Base-by-base conservation (phyloP, 1,140 invertebrate genomes). In the Alviniconcha marisindica region DNA sequence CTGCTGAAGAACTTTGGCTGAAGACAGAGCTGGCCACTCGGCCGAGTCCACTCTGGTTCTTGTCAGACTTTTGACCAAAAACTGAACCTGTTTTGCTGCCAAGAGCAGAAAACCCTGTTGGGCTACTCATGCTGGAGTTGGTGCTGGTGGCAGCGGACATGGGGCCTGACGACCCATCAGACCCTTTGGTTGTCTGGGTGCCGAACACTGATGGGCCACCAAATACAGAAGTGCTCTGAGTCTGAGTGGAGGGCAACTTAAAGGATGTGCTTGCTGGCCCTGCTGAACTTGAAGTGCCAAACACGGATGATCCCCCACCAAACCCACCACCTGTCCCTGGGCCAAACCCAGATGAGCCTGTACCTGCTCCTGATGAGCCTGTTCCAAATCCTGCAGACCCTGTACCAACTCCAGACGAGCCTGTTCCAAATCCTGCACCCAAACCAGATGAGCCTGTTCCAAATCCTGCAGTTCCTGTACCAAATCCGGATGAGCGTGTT, bases 201-300 rank as follows among this genome's bases (percentile, higher is more conserved):
- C 63, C 73, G 63, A 51, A 38, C 28, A 82, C 71, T 71, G 83
- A 85, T 63, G 15, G 14, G 54, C 48, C 42, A 51, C 76, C 69
- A 28, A 71, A 78, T 79, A 38, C 15, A 4, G 66, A 56, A 44
- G n/a, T 63, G 48, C 60, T 5, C 38, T 48, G 73, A 51, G 42
- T 76, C n/a, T 76, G 73, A 21, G 73, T 21, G 40, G n/a, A 12
- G 21, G 21, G 36, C 14, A 7, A 28, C 10, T 7, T 71, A 15
- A 28, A 24, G 38, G 38, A 42, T 7, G n/a, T 51, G 2, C 42
- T 81, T 31, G 40, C 42, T 81, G 18, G 40, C 5, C 44, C 21
- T 73, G 77, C 15, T 76, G 85, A 80, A 48, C 15, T 56, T 14
- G 66, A 36, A 77, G 63, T 63, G 28, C 82, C 82, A 82, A 87